These are phyloP conservation scores for Chaetura pelagica DNA, from an alignment of 2,113 vertebrate species.

Conservation along the genomic window DNA sequence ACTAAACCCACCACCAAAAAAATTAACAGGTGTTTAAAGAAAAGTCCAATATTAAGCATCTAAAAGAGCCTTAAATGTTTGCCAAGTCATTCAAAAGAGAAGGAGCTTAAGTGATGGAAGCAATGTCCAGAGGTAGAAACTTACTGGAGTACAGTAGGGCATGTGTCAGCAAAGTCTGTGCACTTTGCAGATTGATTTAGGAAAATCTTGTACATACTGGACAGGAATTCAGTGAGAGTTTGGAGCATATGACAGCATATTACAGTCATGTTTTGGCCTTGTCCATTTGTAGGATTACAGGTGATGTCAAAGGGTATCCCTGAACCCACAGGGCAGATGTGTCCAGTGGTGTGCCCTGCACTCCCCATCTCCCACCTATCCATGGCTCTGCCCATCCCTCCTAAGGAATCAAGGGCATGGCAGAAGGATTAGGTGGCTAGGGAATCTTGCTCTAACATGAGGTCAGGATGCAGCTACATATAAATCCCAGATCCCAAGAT, in stretches of 20 bases:
- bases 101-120: background rate
- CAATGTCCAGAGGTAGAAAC: background rate
- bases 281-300: background rate
- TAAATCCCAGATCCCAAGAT: background rate
- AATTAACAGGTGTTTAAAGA: background rate
- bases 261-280: background rate
- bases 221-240: background rate
- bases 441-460: background rate
- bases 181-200: background rate
- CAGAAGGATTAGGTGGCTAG: background rate
- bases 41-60: background rate
- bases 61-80: background rate
- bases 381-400: background rate
- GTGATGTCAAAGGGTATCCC: background rate
- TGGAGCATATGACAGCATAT: background rate
- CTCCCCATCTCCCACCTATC: background rate
- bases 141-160: background rate
- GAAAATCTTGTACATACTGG: background rate
- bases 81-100: background rate
- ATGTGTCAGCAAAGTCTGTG: background rate
- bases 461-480: background rate
- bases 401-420: background rate
- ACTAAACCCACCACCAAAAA: constrained; percentile 4
- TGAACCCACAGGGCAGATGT: background rate
- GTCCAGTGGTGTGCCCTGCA: accelerated